Evolutionary conservation across 2,113 vertebrate genomes (phyloP).

Genomic region (Orycteropus afer): DNA sequence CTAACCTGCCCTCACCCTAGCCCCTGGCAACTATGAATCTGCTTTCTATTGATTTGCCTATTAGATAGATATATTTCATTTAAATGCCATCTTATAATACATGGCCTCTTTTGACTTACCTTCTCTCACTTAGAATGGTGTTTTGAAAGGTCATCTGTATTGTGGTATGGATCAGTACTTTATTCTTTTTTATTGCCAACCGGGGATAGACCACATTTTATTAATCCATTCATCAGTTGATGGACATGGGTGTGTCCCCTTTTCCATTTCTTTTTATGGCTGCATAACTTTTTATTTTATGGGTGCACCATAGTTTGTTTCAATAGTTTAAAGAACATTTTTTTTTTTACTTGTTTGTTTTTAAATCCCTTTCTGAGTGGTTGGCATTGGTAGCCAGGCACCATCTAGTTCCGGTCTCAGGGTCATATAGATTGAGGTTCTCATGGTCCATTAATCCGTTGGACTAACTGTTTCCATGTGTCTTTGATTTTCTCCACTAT

Average conservation of each 20-base stretch:
- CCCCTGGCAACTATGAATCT: no score
- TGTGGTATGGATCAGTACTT: neutral
- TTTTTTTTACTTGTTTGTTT: neutral
- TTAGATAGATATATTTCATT: neutral
- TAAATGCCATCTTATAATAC: neutral
- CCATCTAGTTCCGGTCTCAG: no score
- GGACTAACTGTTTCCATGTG: no score
- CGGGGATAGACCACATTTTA: neutral
- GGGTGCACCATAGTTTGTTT: neutral
- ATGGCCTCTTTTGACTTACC: neutral
- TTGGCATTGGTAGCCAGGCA: no score
- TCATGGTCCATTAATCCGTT: no score
- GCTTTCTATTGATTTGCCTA: neutral
- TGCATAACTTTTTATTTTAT: neutral
- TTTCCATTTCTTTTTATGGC: neutral
- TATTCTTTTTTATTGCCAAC: neutral
- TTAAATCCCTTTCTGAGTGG: no score
- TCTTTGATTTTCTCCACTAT: no score
- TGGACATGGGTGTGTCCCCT: no score
- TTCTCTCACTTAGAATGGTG: neutral
- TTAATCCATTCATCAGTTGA: no score
- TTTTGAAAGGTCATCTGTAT: neutral
- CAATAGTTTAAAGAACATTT: neutral
- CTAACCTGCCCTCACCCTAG: neutral
- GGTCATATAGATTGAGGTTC: no score